Percentiles rank a stretch among this genome's conserved stretches.
These are phyloP conservation scores for Todus mexicanus DNA, from an alignment of 2,797 vertebrate genomes.

Conservation along the genomic window DNA sequence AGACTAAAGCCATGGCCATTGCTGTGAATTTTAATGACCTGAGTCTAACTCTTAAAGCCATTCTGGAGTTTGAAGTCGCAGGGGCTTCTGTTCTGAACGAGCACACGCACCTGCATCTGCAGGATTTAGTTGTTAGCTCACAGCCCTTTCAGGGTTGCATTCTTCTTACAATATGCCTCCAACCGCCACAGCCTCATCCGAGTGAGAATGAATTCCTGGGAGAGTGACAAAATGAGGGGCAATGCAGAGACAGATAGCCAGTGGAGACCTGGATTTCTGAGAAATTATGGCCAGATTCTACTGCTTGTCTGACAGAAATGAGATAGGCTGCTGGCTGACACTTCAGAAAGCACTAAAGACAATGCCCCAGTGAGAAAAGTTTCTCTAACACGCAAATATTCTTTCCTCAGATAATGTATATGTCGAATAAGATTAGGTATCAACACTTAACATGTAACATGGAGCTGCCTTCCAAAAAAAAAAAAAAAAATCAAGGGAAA, in stretches of 20 bases:
- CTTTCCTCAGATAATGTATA: not conserved
- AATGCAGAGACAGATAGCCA: not conserved
- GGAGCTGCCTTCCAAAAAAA: not conserved
- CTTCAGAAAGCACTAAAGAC: not conserved
- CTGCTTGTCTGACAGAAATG: not conserved
- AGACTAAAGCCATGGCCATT: not conserved
- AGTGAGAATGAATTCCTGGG: not conserved
- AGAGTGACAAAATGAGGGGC: not conserved
- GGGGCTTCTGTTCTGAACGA: not conserved
- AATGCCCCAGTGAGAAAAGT: not conserved
- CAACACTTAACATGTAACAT: not conserved
- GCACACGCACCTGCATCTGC: not conserved
- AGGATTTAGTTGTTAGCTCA: not conserved
- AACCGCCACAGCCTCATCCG: not conserved
- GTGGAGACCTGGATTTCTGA: not conserved
- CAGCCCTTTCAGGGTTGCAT: not conserved
- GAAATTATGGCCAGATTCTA: not conserved
- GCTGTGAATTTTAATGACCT: not conserved
- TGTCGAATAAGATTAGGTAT: not conserved
- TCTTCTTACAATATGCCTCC: not conserved
- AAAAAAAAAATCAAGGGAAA: not conserved
- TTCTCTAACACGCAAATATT: not conserved
- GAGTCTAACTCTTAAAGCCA: not conserved
- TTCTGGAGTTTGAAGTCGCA: not conserved
- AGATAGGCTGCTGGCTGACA: not conserved